Base-by-base conservation (phyloP, 2,113 vertebrate genomes). In the Macquaria ambigua region DNA sequence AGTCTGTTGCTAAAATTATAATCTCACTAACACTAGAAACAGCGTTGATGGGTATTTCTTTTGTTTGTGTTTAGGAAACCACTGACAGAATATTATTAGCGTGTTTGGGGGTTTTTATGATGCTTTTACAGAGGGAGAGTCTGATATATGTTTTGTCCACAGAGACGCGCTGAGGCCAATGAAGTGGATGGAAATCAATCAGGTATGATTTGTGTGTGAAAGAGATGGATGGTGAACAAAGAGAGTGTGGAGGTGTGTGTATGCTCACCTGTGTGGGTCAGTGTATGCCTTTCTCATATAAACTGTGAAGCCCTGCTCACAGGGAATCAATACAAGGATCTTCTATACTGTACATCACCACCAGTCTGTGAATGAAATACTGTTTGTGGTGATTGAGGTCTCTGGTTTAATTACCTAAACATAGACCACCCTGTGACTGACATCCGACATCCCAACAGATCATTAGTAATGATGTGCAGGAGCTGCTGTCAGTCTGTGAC, bases 171-270 rank as follows among this genome's bases (percentile, higher is more conserved):
- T 52, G 94, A 94, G 15, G 75, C 25, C 50, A 74, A 55, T 43
- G 94, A 95, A 20, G 91, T 70, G 14, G 93, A 95, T 73, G 94
- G 84, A 69, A 82, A 46, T 68, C 48, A 75, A 18, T 53, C 86
- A 83, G 95, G 95, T 96, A 96, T 61, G 43, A 48, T 74, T 41
- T 69, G 15, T 80, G 41, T 74, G 16, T n/a, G 3, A 70, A n/a
- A 53, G 21, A 7, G 2, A 69, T 3, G n/a, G 53, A 50, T 12
- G 23, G 8, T 11, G 53, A 14, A 10, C 12, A 50, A 78, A 69
- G 8, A 18, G 52, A 62, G 8, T 52, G 8, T 69, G 48, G n/a
- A 28, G 23, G 25, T 77, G 55, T 62, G 18, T 41, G 43, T 21
- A 4, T 79, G 52, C 18, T 52, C 0, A 46, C 4, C 41, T 77